Base-by-base conservation (phyloP, 2,888 invertebrate species). In the Cheilosia soror region DNA sequence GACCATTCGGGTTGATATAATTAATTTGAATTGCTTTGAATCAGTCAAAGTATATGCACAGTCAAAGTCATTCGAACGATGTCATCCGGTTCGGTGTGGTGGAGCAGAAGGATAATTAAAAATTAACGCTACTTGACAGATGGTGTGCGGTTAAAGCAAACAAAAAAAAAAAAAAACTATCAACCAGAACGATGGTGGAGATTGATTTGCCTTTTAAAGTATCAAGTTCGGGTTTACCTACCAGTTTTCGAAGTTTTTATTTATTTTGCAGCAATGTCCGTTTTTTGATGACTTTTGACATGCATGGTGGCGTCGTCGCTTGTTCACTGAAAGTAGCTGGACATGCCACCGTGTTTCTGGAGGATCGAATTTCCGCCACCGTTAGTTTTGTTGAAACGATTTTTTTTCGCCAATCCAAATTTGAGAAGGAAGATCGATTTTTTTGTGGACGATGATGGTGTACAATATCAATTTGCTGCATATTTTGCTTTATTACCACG, bases 321-420 rank as follows among this genome's bases (percentile, higher is more conserved):
- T 69, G 62, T 68, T 79, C 42, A 29, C 33, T 75, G 58, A 15
- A 66, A 63, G 58, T 65, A 71, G 58, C 51, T 47, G 55, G 62
- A 57, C 71, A 80, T 81, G 76, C 80, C 80, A 85, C 80, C 76
- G 81, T 65, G 84, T 66, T 85, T 75, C 76, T 65, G 66, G 75
- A 51, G 81, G 84, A 80, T 85, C 29, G 20, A 71, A 71, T 85
- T 81, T 80, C 84, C 51, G 84, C 84, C 81, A 85, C 84, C 81
- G 84, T 85, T 85, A 71, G 71, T 47, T 79, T 69, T 51, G 9
- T 13, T n/a, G 2, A 58, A 49, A 4, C 44, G 33, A 0, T 9
- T 2, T 44, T 58, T 71, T 37, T 60, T 66, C 47, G 62, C 72
- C 47, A 25, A 62, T 13, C 47, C 20, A 49, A 65, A 71, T 66